Evolutionary conservation across 2,888 invertebrate species (phyloP).

Genomic region (Standfussiana lucernea): DNA sequence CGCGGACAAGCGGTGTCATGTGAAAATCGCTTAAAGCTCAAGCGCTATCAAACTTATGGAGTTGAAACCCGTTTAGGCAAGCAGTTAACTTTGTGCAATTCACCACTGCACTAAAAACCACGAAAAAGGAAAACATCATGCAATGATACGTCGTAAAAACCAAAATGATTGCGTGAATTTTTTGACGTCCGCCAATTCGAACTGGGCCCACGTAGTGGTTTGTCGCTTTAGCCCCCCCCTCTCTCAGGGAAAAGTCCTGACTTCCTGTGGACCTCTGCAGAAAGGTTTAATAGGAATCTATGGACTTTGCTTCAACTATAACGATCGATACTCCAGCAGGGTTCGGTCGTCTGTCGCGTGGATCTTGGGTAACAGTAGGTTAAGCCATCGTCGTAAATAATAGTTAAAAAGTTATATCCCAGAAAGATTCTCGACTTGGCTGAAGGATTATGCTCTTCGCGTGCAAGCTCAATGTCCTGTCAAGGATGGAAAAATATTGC

Average conservation of each 20-base stretch:
- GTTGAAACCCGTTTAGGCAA: not conserved
- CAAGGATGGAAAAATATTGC: not conserved
- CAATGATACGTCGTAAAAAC: not conserved
- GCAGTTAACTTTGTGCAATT: not conserved
- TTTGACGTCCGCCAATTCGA: no score
- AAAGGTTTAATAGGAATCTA: not conserved
- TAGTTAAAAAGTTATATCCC: slow-evolving; percentile 25
- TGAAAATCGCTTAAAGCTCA: not conserved
- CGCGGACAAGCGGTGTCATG: not conserved
- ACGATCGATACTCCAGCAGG: not conserved
- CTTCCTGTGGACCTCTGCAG: not conserved
- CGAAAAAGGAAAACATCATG: not conserved
- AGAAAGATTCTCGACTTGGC: no score
- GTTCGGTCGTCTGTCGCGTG: not conserved
- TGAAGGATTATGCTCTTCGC: not conserved
- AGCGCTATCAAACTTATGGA: not conserved
- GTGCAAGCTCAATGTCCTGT: not conserved
- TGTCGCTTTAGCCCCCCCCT: not conserved
- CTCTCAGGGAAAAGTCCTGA: not conserved
- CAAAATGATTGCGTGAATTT: not conserved
- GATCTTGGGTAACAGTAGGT: not conserved
- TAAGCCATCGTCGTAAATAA: slow-evolving; percentile 32
- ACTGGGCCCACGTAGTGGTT: no score
- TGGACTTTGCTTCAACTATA: not conserved
- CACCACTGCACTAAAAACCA: not conserved